Percentiles rank a stretch among this genome's conserved stretches.
These are phyloP conservation scores for Cassiopea xamachana DNA, from an alignment of 30 jellyfish, hydroid and myxozoan genomes.

Conservation along the genomic window DNA sequence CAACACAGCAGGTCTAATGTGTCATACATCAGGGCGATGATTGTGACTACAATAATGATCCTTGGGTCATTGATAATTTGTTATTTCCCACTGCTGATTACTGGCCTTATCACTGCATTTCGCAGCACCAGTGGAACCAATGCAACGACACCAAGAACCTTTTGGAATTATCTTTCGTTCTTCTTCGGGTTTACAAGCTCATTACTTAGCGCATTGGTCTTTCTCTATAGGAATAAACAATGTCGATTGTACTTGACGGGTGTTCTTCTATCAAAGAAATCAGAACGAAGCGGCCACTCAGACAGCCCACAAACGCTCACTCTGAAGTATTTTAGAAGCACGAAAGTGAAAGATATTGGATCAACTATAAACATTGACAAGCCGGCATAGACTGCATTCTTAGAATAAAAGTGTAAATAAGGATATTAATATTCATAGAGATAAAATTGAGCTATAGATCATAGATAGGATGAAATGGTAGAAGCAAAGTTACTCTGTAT, in stretches of 20 bases:
- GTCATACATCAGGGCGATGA: conserved; percentile 48
- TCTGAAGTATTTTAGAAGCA: neutral
- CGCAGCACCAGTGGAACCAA: neutral
- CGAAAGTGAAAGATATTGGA: neutral
- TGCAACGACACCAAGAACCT: conserved; percentile 32
- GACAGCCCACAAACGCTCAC: neutral
- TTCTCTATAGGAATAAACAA: conserved; percentile 32
- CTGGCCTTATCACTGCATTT: conserved; percentile 36
- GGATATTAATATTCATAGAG: too few species aligned
- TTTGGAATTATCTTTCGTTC: conserved; percentile 49
- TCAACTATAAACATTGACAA: neutral
- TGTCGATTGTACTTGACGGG: neutral
- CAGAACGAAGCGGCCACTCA: neutral
- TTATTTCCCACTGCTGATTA: conserved; percentile 48
- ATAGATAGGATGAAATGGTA: too few species aligned
- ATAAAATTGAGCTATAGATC: too few species aligned
- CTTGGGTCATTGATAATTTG: conserved; percentile 37
- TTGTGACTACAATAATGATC: conserved; percentile 39
- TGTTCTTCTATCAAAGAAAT: neutral
- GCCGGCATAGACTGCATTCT: neutral
- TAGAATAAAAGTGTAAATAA: neutral
- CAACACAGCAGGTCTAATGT: conserved; percentile 21
- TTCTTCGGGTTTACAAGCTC: conserved; percentile 60
- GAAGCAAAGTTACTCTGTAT: too few species aligned
- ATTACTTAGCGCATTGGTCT: conserved; percentile 47